Evolutionary conservation across 1,140 invertebrate species (phyloP).

Genomic region (Drosophila kurseongensis): DNA sequence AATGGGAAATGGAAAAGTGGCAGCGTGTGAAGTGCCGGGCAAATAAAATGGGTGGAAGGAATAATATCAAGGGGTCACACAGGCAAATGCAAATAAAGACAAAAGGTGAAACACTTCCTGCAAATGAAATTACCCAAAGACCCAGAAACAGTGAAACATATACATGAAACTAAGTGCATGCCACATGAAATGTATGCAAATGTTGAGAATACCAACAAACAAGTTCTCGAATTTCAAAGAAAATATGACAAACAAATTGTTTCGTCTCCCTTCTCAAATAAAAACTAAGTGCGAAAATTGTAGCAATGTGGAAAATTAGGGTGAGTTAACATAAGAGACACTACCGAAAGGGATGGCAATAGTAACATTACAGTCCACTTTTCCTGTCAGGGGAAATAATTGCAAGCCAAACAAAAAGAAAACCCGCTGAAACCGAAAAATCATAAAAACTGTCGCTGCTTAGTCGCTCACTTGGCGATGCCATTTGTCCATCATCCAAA

Average conservation of each 20-base stretch:
- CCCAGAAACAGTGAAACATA: slow-evolving; percentile 29
- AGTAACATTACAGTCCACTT: slow-evolving; percentile 38
- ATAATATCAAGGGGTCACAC: slow-evolving; percentile 40
- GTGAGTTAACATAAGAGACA: slow-evolving; percentile 35
- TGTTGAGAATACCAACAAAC: slow-evolving; percentile 19
- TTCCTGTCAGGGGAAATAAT: slow-evolving; percentile 65
- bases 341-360: slow-evolving; percentile 7
- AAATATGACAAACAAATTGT: slow-evolving; percentile 27
- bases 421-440: slow-evolving; percentile 39
- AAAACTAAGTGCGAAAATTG: slow-evolving; percentile 32
- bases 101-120: slow-evolving; percentile 29
- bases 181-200: slow-evolving; percentile 48
- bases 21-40: slow-evolving; percentile 64
- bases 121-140: slow-evolving; percentile 53
- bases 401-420: slow-evolving; percentile 65
- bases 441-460: slow-evolving; percentile 76
- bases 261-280: slow-evolving; percentile 1
- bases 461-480: slow-evolving; percentile 58
- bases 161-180: slow-evolving; percentile 28
- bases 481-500: slow-evolving; percentile 59
- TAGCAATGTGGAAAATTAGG: slow-evolving; percentile 3
- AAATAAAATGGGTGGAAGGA: slow-evolving; percentile 59
- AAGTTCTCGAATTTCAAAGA: slow-evolving; percentile 69
- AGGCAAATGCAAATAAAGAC: slow-evolving; percentile 31
- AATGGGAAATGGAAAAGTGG: slow-evolving; percentile 42